phyloP scores from a whole-genome alignment of 2,797 vertebrate genomes.

The Rachycentron canadum region DNA sequence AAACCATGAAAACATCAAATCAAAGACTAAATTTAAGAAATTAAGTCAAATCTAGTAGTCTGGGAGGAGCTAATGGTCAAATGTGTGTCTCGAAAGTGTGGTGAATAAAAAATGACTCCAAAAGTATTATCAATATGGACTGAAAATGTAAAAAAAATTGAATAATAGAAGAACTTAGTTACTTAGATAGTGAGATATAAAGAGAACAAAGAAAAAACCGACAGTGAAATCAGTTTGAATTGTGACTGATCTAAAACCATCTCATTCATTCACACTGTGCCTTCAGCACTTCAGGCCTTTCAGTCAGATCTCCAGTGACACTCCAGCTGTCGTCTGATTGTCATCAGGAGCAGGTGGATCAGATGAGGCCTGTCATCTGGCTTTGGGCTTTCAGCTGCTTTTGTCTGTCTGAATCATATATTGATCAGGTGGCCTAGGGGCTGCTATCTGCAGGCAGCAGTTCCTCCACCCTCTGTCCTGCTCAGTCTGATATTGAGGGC shows the following conservation, averaged over 20 bases:
- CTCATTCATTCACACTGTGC: background rate
- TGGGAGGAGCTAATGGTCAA: too few species aligned
- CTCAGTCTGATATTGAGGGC: slow-evolving; percentile 5
- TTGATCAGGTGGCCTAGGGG: slow-evolving; percentile 45
- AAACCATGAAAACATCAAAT: too few species aligned
- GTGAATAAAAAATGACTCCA: too few species aligned
- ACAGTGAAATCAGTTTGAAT: too few species aligned
- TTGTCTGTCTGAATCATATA: slow-evolving; percentile 47
- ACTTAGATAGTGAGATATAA: too few species aligned
- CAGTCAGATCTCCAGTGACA: background rate
- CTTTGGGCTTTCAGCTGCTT: slow-evolving; percentile 47
- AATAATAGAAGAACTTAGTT: too few species aligned
- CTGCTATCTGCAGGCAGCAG: slow-evolving; percentile 42
- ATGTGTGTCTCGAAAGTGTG: too few species aligned
- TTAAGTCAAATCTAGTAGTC: too few species aligned
- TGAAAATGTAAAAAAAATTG: too few species aligned
- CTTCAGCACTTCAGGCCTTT: background rate
- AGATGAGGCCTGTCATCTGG: slow-evolving; percentile 30
- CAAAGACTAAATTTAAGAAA: too few species aligned
- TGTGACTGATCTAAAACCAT: background rate
- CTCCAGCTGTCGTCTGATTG: slow-evolving; percentile 41
- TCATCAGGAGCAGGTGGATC: slow-evolving; percentile 33
- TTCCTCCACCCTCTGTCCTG: background rate
- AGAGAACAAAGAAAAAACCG: too few species aligned
- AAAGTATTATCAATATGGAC: too few species aligned